A percentile compares a stretch with the other conserved stretches of the same genome.
phyloP scores from a whole-genome alignment of 2,888 invertebrate species.

The Barypeithes pellucidus region DNA sequence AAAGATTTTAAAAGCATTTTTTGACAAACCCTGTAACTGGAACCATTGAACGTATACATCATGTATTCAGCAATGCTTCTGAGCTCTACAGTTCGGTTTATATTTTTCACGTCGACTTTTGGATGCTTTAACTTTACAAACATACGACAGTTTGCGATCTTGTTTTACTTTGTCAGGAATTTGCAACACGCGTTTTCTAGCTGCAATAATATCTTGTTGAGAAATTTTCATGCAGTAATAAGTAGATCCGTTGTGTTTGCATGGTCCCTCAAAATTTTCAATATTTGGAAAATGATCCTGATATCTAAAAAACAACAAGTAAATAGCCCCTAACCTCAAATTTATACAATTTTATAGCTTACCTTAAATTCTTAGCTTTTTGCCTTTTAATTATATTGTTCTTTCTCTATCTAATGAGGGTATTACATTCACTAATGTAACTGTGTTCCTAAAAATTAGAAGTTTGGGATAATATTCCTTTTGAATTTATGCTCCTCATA shows the following conservation, averaged over 20 bases:
- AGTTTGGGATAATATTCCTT: too few species aligned
- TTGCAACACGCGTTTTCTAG: background rate
- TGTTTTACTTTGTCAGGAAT: conserved; percentile 4
- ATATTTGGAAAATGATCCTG: conserved; percentile 7
- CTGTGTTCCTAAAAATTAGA: too few species aligned
- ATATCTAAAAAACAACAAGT: conserved; percentile 1
- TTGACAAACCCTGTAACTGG: background rate
- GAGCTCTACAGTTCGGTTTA: background rate
- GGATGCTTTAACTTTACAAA: conserved; percentile 1
- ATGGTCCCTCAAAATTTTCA: background rate
- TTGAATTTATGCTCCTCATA: too few species aligned
- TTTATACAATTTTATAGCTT: background rate
- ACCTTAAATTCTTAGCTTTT: conserved; percentile 6
- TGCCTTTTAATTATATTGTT: background rate
- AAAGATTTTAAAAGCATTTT: conserved; percentile 10
- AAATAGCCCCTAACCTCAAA: background rate
- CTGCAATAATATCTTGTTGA: conserved; percentile 3
- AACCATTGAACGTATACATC: background rate
- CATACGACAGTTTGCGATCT: conserved; percentile 4
- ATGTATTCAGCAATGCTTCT: background rate
- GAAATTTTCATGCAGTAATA: conserved; percentile 3
- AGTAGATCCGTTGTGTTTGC: background rate
- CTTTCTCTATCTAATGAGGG: background rate
- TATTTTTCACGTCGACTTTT: conserved; percentile 1
- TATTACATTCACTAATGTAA: background rate